A percentile compares a stretch with the other conserved stretches of the same genome.
Conservation (phyloP, 2,113 vertebrate species). For the Petromus typicus region DNA sequence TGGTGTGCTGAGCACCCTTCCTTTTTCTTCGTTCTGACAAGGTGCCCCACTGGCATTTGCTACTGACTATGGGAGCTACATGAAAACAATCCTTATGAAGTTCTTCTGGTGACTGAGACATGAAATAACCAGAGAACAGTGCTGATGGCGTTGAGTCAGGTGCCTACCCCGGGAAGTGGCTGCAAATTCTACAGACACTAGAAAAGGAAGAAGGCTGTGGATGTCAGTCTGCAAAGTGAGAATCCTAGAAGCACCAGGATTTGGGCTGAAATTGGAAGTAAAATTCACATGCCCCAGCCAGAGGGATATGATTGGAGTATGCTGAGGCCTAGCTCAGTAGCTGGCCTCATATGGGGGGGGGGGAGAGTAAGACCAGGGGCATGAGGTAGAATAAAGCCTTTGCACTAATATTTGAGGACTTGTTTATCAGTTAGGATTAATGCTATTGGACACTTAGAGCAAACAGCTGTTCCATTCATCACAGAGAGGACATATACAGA, state of each 20-base stretch:
- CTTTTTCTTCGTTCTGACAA: background rate
- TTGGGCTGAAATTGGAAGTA: background rate
- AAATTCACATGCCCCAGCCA: background rate
- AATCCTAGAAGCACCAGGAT: background rate
- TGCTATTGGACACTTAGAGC: background rate
- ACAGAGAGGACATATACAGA: background rate
- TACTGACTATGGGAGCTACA: background rate
- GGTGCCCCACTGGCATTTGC: no score
- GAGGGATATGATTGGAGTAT: background rate
- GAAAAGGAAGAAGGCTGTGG: background rate
- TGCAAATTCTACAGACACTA: background rate
- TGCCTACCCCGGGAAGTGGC: background rate
- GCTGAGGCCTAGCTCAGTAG: background rate
- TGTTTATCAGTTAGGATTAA: background rate
- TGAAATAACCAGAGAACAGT: background rate
- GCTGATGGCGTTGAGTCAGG: background rate
- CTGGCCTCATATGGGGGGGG: background rate
- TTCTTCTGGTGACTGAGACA: background rate
- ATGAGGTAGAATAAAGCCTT: background rate
- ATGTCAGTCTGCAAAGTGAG: background rate
- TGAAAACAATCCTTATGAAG: background rate
- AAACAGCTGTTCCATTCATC: background rate
- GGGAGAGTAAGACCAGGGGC: background rate
- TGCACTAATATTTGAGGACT: background rate
- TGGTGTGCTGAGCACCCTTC: rapidly evolving